Evolutionary conservation across 2,113 vertebrate species (phyloP).

Genomic region (Labrus mixtus): DNA sequence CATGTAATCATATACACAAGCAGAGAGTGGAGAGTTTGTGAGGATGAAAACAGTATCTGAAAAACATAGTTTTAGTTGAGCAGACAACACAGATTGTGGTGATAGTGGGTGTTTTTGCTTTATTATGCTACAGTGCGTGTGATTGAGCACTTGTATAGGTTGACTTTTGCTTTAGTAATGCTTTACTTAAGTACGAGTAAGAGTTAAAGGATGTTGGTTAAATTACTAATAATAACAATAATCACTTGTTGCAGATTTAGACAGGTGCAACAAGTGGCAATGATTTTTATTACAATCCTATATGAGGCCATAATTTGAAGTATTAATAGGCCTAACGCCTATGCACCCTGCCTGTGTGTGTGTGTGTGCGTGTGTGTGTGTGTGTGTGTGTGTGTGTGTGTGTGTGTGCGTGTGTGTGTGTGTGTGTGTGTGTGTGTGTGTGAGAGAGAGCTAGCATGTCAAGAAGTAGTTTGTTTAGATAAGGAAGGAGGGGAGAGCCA

Average conservation of each 20-base stretch:
- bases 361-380: constrained; percentile 3
- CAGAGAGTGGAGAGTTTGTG: constrained; percentile 34
- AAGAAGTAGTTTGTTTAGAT: constrained; percentile 72
- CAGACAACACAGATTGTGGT: constrained; percentile 29
- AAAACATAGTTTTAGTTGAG: constrained; percentile 7
- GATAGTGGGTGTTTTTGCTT: background rate
- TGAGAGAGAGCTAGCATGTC: constrained; percentile 44
- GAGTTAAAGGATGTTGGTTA: background rate
- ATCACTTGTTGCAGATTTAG: no score
- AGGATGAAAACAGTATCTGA: constrained; percentile 8
- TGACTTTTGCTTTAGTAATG: background rate
- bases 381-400: constrained; percentile 21
- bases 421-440: constrained; percentile 9
- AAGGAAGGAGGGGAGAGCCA: constrained; percentile 63
- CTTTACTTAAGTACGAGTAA: background rate
- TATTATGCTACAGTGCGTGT: background rate
- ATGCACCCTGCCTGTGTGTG: constrained; percentile 6
- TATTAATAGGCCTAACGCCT: background rate
- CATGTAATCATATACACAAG: constrained; percentile 26
- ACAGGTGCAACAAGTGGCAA: background rate
- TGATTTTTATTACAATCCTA: background rate
- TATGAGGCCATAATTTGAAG: background rate
- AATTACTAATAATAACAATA: background rate
- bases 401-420: constrained; percentile 4
- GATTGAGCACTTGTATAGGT: background rate